Base-by-base conservation (phyloP, 2,113 vertebrate genomes). In the Beaufortia kweichowensis region DNA sequence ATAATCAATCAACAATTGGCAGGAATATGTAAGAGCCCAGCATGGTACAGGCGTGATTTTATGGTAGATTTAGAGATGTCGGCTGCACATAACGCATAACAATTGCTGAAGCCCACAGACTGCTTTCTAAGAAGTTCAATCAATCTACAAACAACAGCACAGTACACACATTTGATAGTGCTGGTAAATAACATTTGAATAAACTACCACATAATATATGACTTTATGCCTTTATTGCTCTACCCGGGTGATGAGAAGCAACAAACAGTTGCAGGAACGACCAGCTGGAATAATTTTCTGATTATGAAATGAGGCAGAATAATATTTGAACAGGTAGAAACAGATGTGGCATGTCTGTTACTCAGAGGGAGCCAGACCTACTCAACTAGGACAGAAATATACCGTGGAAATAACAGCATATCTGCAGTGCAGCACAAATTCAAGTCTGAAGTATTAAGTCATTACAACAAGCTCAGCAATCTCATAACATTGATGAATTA, bases 161-260 rank as follows among this genome's bases (percentile, higher is more conserved):
- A 17, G 17, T 56, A 75, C 50, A 67, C 59, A 74, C 65, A 79
- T 77, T 69, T 77, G 76, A 74, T 62, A 76, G 50, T 55, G 35
- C 63, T 77, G 23, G 24, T 64, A n/a, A 60, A 61, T 79, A 66
- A 79, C 76, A 46, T 46, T 46, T 4, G 14, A 46, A 4, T 46
- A 15, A 14, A 14, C 14, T 46, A 46, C 41, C 14, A 17, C 12
- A 35, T 9, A 35, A 35, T 35, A 9, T 35, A 81, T 67, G 33
- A 66, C 76, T 78, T 76, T 68, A 60, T 70, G 66, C 43, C 67
- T 79, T 56, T 74, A 46, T 75, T 77, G 21, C 81, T 79, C 26
- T 21, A 10, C 67, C 24, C 11, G 61, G 33, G 41, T 48, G 4
- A 8, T 59, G n/a, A 55, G 14, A 63, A 56, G 14, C 21, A 50